Conservation (phyloP, 2,797 vertebrate species). For the Diplodus sargus region DNA sequence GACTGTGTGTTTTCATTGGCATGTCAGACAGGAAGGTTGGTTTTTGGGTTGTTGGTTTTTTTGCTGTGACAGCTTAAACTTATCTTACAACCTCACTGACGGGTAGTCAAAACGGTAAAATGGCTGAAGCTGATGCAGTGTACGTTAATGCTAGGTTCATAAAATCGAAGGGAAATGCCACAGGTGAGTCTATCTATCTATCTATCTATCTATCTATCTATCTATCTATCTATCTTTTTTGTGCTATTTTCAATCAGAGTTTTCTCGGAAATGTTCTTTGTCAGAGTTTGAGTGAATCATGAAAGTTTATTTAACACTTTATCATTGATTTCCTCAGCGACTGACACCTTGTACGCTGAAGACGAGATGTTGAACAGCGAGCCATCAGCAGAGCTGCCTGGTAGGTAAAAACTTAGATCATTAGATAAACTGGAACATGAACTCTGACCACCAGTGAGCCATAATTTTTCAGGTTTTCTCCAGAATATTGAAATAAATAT, state of each 20-base stretch:
- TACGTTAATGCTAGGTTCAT: slow-evolving; percentile 58
- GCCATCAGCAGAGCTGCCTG: slow-evolving; percentile 1
- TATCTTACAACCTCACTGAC: background rate
- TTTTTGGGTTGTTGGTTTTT: too few relatives aligned
- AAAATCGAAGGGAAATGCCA: accelerated
- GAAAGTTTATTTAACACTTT: accelerated
- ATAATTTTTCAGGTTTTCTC: too few relatives aligned
- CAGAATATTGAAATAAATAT: too few relatives aligned
- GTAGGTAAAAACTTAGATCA: slow-evolving; percentile 22
- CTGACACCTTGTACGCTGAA: slow-evolving; percentile 40
- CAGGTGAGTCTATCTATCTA: slow-evolving; percentile 45
- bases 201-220: too few relatives aligned
- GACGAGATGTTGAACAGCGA: background rate
- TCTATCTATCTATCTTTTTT: too few relatives aligned
- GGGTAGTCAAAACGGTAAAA: background rate
- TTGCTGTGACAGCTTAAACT: accelerated
- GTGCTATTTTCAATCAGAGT: too few relatives aligned
- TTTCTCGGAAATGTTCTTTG: background rate
- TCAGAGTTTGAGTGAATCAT: background rate
- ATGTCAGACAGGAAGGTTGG: too few relatives aligned
- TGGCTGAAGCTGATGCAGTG: slow-evolving; percentile 46
- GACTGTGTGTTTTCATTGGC: too few relatives aligned
- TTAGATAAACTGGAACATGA: background rate
- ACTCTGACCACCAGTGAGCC: too few relatives aligned
- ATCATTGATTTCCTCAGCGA: accelerated